Base-by-base conservation (phyloP, 2,113 vertebrate genomes). In the Oreotrochilus melanogaster region DNA sequence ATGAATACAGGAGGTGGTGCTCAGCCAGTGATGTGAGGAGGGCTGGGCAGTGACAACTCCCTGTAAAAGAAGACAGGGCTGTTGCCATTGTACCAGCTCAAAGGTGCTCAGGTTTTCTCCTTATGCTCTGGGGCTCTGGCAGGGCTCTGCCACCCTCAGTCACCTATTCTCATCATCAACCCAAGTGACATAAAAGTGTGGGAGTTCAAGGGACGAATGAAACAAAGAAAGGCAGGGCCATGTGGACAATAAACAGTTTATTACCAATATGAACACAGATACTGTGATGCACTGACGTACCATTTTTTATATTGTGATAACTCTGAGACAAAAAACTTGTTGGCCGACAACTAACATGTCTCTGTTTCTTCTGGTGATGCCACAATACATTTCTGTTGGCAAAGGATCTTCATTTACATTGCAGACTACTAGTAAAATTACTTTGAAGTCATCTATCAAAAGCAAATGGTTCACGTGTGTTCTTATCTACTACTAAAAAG, bases 241-340 rank as follows among this genome's bases (percentile, higher is more conserved):
- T 97, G 97, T 97, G 97, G 98, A 98, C 98, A 98, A 99, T 97
- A 98, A 97, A 98, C 97, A 97, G 97, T 99, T 99, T 99, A 99
- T 99, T 99, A 99, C 96, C 97, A 98, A 98, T 98, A 99, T 98
- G 98, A 98, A 98, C 98, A 99, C 97, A 98, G 97, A 98, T 96
- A 97, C 93, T 97, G 98, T 94, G 95, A 97, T 96, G 97, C 95
- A 97, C 97, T 95, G 97, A 98, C 94, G 93, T 98, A 97, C 98
- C 97, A 97, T 97, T 97, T 95, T 96, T 89, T 80, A 98, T 98
- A 98, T 96, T 96, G 96, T 92, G 95, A 97, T 96, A 97, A 97
- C 88, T 97, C 95, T 95, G 95, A 94, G 94, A 96, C 92, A 93
- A 95, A 96, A 89, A 95, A 93, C 94, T 94, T 92, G 86, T 97